phyloP scores from a whole-genome alignment of 1,140 invertebrate species.

The Telenomus remus region DNA sequence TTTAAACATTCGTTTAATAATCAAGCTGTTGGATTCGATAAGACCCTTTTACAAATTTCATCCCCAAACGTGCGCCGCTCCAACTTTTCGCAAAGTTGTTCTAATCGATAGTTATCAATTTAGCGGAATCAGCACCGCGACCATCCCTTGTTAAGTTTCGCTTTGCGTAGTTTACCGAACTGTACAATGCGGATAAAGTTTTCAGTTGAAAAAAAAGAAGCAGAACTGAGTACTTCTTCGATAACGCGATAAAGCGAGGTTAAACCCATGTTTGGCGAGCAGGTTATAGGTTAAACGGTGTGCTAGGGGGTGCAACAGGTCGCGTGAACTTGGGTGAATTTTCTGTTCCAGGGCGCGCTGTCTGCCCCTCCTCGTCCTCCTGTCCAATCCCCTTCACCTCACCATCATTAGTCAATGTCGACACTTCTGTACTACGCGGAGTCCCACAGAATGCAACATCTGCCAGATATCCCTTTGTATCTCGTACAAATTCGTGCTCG shows the following conservation, averaged over 20 bases:
- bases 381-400: conserved; percentile 66
- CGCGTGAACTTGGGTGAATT: conserved; percentile 76
- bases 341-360: conserved; percentile 73
- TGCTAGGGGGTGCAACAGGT: conserved; percentile 76
- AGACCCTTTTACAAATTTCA: background rate
- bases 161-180: conserved; percentile 42
- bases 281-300: conserved; percentile 76
- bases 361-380: conserved; percentile 63
- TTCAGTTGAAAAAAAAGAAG: conserved; percentile 56
- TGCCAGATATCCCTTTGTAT: conserved; percentile 69
- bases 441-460: conserved; percentile 71
- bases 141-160: conserved; percentile 30
- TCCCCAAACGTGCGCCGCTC: background rate
- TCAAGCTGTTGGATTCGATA: no score
- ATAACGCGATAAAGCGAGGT: conserved; percentile 76
- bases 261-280: conserved; percentile 75
- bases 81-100: background rate
- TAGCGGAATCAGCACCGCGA: background rate
- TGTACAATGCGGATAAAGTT: conserved; percentile 41
- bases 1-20: background rate
- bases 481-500: conserved; percentile 55
- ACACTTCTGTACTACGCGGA: conserved; percentile 69
- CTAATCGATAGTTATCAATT: conserved; percentile 10
- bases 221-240: conserved; percentile 60
- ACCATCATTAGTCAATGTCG: conserved; percentile 76